phyloP scores from a whole-genome alignment of 2,888 invertebrate species.

The Apotomis betuletana region DNA sequence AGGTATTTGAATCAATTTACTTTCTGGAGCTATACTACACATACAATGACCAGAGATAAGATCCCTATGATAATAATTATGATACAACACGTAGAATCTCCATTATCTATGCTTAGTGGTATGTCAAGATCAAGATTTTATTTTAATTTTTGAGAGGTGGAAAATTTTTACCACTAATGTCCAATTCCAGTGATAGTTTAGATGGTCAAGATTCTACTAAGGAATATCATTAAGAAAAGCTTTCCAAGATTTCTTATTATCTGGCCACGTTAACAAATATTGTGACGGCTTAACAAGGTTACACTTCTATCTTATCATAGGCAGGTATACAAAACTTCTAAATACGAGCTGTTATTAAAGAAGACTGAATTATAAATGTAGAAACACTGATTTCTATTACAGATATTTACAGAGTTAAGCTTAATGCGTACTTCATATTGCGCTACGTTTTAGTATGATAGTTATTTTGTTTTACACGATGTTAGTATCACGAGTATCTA shows the following conservation, averaged over 20 bases:
- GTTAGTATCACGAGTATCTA: conserved; percentile 45
- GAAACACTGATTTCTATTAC: conserved; percentile 72
- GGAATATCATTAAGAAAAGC: not conserved
- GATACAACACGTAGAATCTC: not conserved
- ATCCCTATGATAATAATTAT: conserved; percentile 1
- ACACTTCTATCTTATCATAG: conserved; percentile 44
- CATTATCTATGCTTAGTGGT: not conserved
- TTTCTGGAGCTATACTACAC: conserved; percentile 13
- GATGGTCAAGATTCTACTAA: conserved; percentile 5
- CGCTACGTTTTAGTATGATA: conserved; percentile 57
- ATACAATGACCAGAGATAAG: not conserved
- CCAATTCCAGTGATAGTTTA: not conserved
- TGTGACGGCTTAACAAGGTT: conserved; percentile 53
- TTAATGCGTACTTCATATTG: conserved; percentile 64
- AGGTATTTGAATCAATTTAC: not conserved
- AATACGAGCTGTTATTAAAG: conserved; percentile 73
- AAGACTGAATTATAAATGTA: conserved; percentile 62
- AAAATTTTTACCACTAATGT: not conserved
- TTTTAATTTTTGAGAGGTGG: too few relatives aligned
- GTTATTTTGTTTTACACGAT: conserved; percentile 50
- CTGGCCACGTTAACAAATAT: conserved; percentile 49
- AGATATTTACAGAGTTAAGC: conserved; percentile 78
- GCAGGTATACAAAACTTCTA: conserved; percentile 76
- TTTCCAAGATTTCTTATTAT: conserved; percentile 41
- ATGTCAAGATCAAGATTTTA: too few relatives aligned